Evolutionary conservation across 53 echinoderm and acorn worm genomes (phyloP), one percentile per base, ranked within the genome.

Genomic region (Holothuria leucospilota): DNA sequence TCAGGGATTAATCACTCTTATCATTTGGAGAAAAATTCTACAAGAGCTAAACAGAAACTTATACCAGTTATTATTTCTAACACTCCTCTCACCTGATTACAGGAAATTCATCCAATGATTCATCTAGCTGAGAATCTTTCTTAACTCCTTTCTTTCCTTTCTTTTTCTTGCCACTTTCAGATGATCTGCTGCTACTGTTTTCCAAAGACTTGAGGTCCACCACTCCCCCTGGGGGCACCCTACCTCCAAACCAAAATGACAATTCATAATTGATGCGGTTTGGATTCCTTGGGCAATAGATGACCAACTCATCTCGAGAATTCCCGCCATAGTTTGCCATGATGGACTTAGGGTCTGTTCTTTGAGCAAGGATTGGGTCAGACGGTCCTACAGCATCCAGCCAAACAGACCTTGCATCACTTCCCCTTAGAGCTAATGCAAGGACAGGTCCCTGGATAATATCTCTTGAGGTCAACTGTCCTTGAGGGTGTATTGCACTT

Each of bases 321-420:
- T 66, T 72, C 26, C 98, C 99, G 11, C 99, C 99, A 52, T 93
- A 99, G 34, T 89, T 85, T 10, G 99, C 99, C 81, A 90, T 92
- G 59, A 99, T 59, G 40, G 99, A 99, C 53, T 74, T 89, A 15
- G 99, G 99, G 62, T 99, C 99, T 0, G 99, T 99, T 30, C 95
- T 92, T 21, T 90, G 92, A 29, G 99, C 99, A 14, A 99, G 92
- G 34, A 84, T 86, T 12, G 99, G 99, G 61, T 99, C 99, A 5
- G 95, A 89, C 0, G 99, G 99, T 16, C 99, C 99, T 0, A 99
- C 89, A 8, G 91, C 92, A 77, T 99, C 92, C 34, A 93, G 68
- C 99, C 86, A 99, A 15, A 88, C 63, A 20, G 91, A 92, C 12
- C 99, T 86, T 15, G 99, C 99, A 66, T 80, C 59, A 82, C 84